phyloP scores from a whole-genome alignment of 2,888 invertebrate species.

The Monochamus alternatus region DNA sequence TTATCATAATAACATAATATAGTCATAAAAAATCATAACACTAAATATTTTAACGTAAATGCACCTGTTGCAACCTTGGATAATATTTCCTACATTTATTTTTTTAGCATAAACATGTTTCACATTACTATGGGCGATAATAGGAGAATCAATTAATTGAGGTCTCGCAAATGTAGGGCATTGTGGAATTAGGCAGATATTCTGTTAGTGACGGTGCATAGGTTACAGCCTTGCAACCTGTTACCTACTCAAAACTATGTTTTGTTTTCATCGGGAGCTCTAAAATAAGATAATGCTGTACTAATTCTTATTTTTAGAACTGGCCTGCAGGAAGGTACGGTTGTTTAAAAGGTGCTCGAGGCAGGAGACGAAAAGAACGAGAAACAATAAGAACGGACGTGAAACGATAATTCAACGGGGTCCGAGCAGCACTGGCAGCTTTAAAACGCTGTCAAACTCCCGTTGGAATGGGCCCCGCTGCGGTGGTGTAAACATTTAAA shows the following conservation, averaged over 20 bases:
- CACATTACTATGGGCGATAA: neutral
- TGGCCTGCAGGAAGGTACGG: conserved; percentile 33
- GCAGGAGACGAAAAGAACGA: conserved; percentile 13
- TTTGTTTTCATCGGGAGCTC: conserved; percentile 46
- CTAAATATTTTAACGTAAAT: conserved; percentile 14
- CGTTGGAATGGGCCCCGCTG: conserved; percentile 37
- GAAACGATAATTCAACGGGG: neutral
- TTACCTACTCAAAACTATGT: conserved; percentile 46
- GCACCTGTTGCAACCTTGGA: conserved; percentile 46
- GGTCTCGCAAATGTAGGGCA: neutral
- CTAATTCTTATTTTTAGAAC: conserved; percentile 52
- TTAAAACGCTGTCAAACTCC: conserved; percentile 35
- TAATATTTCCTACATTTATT: conserved; percentile 22
- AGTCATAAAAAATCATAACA: neutral
- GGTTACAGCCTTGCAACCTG: conserved; percentile 43
- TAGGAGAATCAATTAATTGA: neutral
- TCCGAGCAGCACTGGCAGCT: conserved; percentile 11
- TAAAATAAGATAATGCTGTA: conserved; percentile 51
- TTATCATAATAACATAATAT: neutral
- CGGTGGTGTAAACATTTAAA: conserved; percentile 64
- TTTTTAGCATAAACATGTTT: neutral
- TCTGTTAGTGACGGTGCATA: neutral
- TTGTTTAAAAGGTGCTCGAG: conserved; percentile 9
- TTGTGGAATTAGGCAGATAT: neutral
- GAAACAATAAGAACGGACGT: neutral